Conservation (phyloP, 2,113 vertebrate species). For the Melozone crissalis region DNA sequence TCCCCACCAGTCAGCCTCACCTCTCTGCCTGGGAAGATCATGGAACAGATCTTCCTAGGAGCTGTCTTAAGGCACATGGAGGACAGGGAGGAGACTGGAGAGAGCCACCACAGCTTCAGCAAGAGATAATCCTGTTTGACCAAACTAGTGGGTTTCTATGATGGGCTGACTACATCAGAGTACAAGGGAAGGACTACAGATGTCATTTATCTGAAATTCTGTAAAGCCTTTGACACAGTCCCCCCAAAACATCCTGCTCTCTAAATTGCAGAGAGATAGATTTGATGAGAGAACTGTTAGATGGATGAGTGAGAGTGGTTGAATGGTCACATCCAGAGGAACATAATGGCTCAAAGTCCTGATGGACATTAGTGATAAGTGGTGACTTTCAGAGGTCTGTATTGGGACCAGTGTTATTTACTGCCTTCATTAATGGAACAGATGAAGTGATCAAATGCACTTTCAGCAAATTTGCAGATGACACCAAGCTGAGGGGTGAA, state of each 20-base stretch:
- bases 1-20: background rate
- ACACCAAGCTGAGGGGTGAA: background rate
- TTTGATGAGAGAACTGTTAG: background rate
- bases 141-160: background rate
- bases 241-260: background rate
- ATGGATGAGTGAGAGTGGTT: background rate
- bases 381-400: no score
- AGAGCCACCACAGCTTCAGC: background rate
- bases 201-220: background rate
- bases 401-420: background rate
- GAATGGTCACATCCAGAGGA: rapidly evolving
- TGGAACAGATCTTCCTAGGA: background rate
- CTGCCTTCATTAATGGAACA: background rate
- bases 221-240: background rate
- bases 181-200: background rate
- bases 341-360: background rate
- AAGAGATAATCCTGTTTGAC: background rate
- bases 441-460: background rate
- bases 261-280: background rate
- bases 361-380: background rate
- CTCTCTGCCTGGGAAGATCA: background rate
- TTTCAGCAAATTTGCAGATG: background rate
- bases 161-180: background rate
- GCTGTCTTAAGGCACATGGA: background rate
- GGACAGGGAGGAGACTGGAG: background rate